Base-by-base conservation (phyloP, 2,797 vertebrate genomes). In the Sebastes ruberrimus region DNA sequence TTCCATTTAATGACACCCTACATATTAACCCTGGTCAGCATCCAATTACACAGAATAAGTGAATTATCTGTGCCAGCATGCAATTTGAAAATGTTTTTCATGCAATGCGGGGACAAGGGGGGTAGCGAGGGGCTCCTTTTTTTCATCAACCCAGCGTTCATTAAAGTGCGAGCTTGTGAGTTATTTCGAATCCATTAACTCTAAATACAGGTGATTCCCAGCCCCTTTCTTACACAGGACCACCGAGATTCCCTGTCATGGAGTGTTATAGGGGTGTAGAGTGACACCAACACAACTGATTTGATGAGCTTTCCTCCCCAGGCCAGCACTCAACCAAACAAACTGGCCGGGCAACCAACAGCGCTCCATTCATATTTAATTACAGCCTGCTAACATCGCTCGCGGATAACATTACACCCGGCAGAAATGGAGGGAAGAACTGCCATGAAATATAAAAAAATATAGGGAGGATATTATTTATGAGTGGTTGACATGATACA, bases 1-100 rank as follows among this genome's bases (percentile, higher is more conserved):
- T 99, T 99, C 98, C 98, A 98, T 99, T 98, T 99, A 98, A 98
- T 97, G 96, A 98, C 97, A 98, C 97, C 97, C 97, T 97, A 97
- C 96, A 97, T 97, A 99, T 99, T 99, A 99, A 99, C 97, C 97
- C 96, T 94, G 97, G 96, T 97, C 97, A 97, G 97, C 97, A 97
- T 98, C 97, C 98, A 99, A 99, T 99, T 99, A 99, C 98, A 97
- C 90, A 88, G 96, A 98, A 98, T 97, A 97, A 98, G 96, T 97
- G 97, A 98, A 98, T 98, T 97, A 98, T 98, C 97, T 97, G 96
- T 97, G 97, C 97, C 96, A 96, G 96, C 96, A 96, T 97, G 96
- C 96, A 97, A 97, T 98, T 97, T 97, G 95, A 97, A 98, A 98
- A 98, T 97, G 97, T 97, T 99, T 97, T 97, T 97, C 96, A 96